Evolutionary conservation across 2,888 invertebrate genomes (phyloP), one percentile per base, ranked within the genome.

Genomic region (Aphodius sticticus): DNA sequence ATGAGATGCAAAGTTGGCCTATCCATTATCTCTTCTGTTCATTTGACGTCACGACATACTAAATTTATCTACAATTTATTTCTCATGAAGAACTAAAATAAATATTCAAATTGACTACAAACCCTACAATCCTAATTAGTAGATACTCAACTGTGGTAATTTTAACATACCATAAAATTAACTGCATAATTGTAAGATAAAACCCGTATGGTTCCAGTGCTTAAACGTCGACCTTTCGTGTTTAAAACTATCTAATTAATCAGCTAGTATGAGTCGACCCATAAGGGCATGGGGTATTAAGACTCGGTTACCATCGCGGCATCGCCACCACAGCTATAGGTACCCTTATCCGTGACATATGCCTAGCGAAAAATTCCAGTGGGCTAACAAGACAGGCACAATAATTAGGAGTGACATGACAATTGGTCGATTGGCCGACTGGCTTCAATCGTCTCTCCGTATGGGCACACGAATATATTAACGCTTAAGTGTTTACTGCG

Each of bases 361-460:
- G 81, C 70, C 72, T 78, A 78, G 80, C 78, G 80, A 78, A 78
- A 80, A 80, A 80, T 78, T 79, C 80, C 76, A 38, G 78, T 78
- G 76, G 76, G n/a, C 76, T 80, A 80, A 80, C 80, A 76, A 80
- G 77, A 77, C 78, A 16, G 36, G 76, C 75, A 76, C 70, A 53
- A 70, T 80, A 80, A 80, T 80, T 80, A 80, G 70, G 70, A 71
- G 75, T 80, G 82, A 82, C 82, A 82, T 80, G 82, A 81, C 80
- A 81, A 82, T 81, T 82, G 80, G 78, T 79, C 81, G 81, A 82
- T 81, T 82, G 80, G 78, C 78, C 81, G 81, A 82, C 81, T 81
- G 81, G 70, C 70, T 78, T 78, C 80, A 82, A 81, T 82, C 82
- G 77, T 78, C 78, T 77, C 78, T 53, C 53, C 2, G 53, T 53